Conservation (phyloP, 2,888 invertebrate species). For the Scaptomyza parva region DNA sequence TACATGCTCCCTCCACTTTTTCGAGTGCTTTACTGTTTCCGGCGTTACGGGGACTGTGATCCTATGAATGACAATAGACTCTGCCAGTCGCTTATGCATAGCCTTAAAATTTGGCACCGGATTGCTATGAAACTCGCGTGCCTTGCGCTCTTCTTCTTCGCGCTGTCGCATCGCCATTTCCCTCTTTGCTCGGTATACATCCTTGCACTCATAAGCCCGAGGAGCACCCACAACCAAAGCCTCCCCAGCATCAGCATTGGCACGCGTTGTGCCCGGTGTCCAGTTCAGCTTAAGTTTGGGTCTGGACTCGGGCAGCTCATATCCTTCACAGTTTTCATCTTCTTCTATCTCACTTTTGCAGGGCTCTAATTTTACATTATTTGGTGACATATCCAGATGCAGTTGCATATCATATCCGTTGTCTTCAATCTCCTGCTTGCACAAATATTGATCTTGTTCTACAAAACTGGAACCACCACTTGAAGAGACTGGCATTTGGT, state of each 20-base stretch:
- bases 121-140: constrained; percentile 81
- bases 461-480: neutral
- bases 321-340: too few relatives aligned
- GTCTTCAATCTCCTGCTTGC: neutral
- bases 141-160: constrained; percentile 79
- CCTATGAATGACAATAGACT: constrained; percentile 51
- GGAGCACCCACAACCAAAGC: constrained; percentile 12
- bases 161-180: constrained; percentile 62
- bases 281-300: constrained; percentile 13
- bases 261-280: constrained; percentile 4
- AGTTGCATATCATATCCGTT: neutral
- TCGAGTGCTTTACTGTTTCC: constrained; percentile 77
- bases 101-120: constrained; percentile 81
- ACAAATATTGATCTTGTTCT: neutral
- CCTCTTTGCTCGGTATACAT: constrained; percentile 78
- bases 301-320: neutral
- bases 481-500: neutral
- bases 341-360: neutral
- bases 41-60: constrained; percentile 80
- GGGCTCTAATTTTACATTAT: neutral
- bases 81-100: constrained; percentile 50
- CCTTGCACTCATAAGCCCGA: constrained; percentile 75
- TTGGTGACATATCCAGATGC: neutral
- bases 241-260: neutral
- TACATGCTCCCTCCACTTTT: constrained; percentile 63